phyloP scores from a whole-genome alignment of 2,113 vertebrate genomes.

The Oxyruncus cristatus region DNA sequence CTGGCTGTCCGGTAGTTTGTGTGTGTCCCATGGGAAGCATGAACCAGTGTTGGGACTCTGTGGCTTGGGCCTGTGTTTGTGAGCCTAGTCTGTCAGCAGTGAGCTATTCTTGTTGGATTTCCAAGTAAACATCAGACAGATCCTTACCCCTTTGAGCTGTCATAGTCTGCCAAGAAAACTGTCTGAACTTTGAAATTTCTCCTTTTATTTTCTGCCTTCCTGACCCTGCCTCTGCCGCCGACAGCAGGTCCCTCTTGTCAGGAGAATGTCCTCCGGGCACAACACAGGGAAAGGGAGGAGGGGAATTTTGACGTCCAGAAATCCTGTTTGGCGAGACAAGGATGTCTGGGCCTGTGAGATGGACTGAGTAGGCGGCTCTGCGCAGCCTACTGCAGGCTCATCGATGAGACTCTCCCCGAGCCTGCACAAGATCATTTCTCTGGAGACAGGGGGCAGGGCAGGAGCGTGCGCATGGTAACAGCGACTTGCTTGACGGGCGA shows the following conservation, averaged over 20 bases:
- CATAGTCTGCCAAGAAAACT: neutral
- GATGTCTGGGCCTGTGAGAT: neutral
- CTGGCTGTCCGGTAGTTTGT: neutral
- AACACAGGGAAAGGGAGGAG: neutral
- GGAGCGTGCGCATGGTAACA: rapidly evolving
- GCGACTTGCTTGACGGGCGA: neutral
- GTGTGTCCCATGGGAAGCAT: neutral
- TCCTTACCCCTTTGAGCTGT: neutral
- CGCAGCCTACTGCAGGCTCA: neutral
- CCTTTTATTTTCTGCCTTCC: constrained; percentile 25
- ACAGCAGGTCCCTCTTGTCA: neutral
- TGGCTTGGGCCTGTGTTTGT: neutral
- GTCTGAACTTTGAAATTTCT: constrained; percentile 26
- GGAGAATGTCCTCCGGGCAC: constrained; percentile 2
- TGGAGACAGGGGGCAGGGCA: neutral
- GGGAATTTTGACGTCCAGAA: constrained; percentile 1
- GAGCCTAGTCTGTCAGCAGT: neutral
- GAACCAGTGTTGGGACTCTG: neutral
- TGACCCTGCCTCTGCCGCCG: neutral
- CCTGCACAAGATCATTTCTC: neutral
- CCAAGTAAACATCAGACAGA: constrained; percentile 27
- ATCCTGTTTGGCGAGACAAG: neutral
- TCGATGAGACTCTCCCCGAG: rapidly evolving
- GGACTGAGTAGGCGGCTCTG: neutral
- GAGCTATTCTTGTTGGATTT: neutral